Percentiles rank a stretch among this genome's conserved stretches.
phyloP scores from a whole-genome alignment of 2,113 vertebrate species.

The Mus pahari region DNA sequence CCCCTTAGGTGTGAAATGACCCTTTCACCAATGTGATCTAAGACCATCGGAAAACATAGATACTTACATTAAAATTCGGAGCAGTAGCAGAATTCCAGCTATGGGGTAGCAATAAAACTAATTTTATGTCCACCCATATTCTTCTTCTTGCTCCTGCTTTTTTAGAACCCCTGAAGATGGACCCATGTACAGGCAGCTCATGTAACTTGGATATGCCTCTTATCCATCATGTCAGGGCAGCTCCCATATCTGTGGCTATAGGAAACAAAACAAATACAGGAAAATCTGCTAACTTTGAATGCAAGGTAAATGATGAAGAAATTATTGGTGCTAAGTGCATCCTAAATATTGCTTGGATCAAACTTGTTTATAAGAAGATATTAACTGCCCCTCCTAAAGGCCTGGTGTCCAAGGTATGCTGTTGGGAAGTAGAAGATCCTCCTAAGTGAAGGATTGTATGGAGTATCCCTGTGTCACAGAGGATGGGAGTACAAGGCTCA shows the following conservation, averaged over 20 bases:
- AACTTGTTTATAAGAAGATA: not conserved
- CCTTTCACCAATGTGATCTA: not conserved
- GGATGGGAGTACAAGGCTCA: no score
- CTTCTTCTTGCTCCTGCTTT: not conserved
- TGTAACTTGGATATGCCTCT: not conserved
- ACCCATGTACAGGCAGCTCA: accelerated
- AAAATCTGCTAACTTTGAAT: not conserved
- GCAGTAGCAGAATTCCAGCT: not conserved
- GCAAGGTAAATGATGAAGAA: not conserved
- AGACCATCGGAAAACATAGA: not conserved
- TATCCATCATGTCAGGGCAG: not conserved
- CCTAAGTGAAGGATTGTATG: not conserved
- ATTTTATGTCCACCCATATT: not conserved
- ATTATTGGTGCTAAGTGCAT: not conserved
- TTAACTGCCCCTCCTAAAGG: not conserved
- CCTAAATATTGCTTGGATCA: not conserved
- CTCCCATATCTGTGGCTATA: not conserved
- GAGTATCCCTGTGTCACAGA: no score
- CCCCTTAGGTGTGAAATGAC: not conserved
- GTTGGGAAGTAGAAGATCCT: not conserved
- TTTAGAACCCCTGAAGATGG: not conserved
- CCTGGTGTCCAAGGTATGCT: no score
- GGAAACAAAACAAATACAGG: not conserved
- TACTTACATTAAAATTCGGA: not conserved
- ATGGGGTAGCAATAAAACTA: not conserved